These are phyloP conservation scores for Ochotona princeps DNA, from an alignment of 2,113 vertebrate genomes.

Conservation along the genomic window DNA sequence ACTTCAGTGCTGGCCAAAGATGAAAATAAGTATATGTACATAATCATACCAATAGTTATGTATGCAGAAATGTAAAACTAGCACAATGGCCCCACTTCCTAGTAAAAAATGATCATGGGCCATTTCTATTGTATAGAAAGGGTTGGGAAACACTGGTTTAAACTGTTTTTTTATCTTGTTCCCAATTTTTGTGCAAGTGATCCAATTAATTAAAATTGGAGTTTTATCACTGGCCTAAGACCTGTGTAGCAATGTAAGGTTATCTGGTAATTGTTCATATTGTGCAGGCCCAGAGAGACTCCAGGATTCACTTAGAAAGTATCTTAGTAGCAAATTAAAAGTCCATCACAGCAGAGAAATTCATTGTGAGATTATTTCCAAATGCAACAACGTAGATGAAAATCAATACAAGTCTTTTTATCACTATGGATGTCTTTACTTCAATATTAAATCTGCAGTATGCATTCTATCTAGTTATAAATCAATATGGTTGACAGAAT, in stretches of 20 bases:
- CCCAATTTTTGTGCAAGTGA: not conserved
- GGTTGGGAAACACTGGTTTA: not conserved
- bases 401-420: conserved; percentile 21
- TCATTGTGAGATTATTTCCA: not conserved
- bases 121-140: not conserved
- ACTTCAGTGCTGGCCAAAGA: conserved; percentile 13
- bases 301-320: conserved; percentile 20
- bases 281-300: not conserved
- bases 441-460: not conserved
- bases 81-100: not conserved
- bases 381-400: not conserved
- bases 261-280: not conserved
- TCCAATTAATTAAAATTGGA: not conserved
- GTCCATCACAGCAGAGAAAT: not conserved
- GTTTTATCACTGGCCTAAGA: conserved; percentile 31
- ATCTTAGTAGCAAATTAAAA: conserved; percentile 5
- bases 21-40: not conserved
- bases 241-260: not conserved
- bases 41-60: not conserved
- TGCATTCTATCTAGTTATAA: not conserved
- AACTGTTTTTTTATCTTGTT: not conserved
- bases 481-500: not conserved
- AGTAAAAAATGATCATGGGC: not conserved
- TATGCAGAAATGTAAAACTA: not conserved
- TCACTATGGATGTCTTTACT: not conserved